Conservation (phyloP, 2,888 invertebrate genomes). For the Xanthorhoe designata region DNA sequence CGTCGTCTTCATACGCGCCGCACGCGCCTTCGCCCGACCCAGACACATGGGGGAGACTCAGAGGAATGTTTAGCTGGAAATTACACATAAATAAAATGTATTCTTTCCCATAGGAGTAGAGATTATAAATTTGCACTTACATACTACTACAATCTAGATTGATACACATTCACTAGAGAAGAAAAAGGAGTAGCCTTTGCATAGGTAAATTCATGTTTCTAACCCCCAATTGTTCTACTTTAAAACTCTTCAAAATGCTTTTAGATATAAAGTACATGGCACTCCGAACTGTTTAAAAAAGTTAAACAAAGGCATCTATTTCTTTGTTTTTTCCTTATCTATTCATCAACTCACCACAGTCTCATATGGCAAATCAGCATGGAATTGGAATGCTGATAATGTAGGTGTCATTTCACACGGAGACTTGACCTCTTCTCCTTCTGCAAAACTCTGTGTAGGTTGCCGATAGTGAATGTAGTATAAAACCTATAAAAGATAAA, state of each 20-base stretch:
- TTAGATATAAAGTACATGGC: too few species aligned
- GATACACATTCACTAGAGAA: too few species aligned
- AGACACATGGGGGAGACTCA: slow-evolving; percentile 90
- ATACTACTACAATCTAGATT: too few species aligned
- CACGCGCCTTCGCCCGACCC: slow-evolving; percentile 81
- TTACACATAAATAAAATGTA: background rate
- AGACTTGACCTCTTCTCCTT: slow-evolving; percentile 84
- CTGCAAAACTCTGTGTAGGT: slow-evolving; percentile 88
- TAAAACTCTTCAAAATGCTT: too few species aligned
- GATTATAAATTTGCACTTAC: too few species aligned
- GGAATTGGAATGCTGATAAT: slow-evolving; percentile 93
- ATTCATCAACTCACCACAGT: slow-evolving; percentile 88
- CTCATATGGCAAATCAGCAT: slow-evolving; percentile 94
- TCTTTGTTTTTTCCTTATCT: too few species aligned
- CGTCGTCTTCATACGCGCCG: slow-evolving; percentile 92
- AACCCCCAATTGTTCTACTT: too few species aligned
- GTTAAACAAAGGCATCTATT: too few species aligned
- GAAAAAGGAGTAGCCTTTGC: too few species aligned
- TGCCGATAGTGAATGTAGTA: slow-evolving; percentile 93
- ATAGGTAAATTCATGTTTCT: too few species aligned
- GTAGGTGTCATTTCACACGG: slow-evolving; percentile 87
- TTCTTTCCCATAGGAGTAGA: too few species aligned
- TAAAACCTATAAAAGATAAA: slow-evolving; percentile 85
- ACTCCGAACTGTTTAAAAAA: too few species aligned
- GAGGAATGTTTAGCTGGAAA: slow-evolving; percentile 91